Evolutionary conservation across 2,888 invertebrate genomes (phyloP).

Genomic region (Lacanobia oleracea): DNA sequence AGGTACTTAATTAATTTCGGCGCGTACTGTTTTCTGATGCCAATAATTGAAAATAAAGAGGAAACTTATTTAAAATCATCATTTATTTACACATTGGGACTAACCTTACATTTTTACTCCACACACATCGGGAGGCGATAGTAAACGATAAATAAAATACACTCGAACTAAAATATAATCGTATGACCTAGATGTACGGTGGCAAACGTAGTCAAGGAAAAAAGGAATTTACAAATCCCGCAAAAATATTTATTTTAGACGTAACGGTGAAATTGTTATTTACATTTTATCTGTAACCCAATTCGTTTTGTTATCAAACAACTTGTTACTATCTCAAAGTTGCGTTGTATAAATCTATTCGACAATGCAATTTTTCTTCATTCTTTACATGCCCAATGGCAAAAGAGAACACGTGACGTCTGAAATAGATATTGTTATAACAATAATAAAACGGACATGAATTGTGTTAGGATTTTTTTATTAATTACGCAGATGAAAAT

Average conservation of each 20-base stretch:
- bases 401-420: constrained; percentile 26
- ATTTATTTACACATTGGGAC: constrained; percentile 80
- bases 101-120: constrained; percentile 73
- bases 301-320: constrained; percentile 33
- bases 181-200: constrained; percentile 66
- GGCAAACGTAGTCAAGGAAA: constrained; percentile 50
- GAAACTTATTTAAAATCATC: constrained; percentile 71
- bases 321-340: constrained; percentile 19
- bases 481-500: constrained; percentile 19
- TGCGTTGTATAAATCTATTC: constrained; percentile 5
- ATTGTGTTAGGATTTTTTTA: constrained; percentile 22
- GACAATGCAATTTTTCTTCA: constrained; percentile 5
- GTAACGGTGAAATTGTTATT: constrained; percentile 35
- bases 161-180: constrained; percentile 66
- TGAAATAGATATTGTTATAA: constrained; percentile 38
- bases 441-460: constrained; percentile 38
- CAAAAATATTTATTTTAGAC: constrained; percentile 52
- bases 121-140: constrained; percentile 60
- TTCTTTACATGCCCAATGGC: constrained; percentile 1
- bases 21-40: constrained; percentile 5
- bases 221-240: constrained; percentile 28
- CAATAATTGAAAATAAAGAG: constrained; percentile 59
- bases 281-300: constrained; percentile 45
- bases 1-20: constrained; percentile 1
- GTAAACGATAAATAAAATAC: constrained; percentile 65